Evolutionary conservation across 2,113 vertebrate species (phyloP).

Genomic region (Tachuris rubrigastra): DNA sequence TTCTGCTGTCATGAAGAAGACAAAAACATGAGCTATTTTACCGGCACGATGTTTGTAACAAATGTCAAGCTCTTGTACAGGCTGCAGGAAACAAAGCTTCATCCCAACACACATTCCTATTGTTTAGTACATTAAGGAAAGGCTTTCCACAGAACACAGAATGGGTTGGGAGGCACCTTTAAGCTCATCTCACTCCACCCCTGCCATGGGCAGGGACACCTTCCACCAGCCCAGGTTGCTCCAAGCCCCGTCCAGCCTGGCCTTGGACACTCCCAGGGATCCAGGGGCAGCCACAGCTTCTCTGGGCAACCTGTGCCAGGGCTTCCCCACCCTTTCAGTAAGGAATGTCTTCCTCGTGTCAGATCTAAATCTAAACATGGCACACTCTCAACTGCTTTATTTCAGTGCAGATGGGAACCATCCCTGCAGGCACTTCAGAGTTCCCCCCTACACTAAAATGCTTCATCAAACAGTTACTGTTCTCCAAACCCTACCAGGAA

Average conservation of each 20-base stretch:
- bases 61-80: background rate
- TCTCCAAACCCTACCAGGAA: background rate
- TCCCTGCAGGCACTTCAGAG: background rate
- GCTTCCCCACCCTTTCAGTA: background rate
- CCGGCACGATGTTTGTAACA: background rate
- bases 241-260: background rate
- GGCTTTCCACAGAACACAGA: background rate
- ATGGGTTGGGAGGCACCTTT: background rate
- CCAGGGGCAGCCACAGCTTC: background rate
- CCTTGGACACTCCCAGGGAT: background rate
- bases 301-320: background rate
- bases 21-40: background rate
- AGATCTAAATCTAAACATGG: background rate
- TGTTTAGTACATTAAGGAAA: background rate
- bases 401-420: background rate
- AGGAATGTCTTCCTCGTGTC: background rate
- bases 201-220: background rate
- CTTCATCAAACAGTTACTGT: background rate
- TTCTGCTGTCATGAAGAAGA: background rate
- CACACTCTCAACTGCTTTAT: rapidly evolving
- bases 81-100: background rate
- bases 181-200: background rate
- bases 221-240: rapidly evolving
- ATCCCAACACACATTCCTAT: rapidly evolving
- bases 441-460: rapidly evolving